phyloP scores from a whole-genome alignment of 2,888 invertebrate genomes.

The Hydroisotoma schaefferi region DNA sequence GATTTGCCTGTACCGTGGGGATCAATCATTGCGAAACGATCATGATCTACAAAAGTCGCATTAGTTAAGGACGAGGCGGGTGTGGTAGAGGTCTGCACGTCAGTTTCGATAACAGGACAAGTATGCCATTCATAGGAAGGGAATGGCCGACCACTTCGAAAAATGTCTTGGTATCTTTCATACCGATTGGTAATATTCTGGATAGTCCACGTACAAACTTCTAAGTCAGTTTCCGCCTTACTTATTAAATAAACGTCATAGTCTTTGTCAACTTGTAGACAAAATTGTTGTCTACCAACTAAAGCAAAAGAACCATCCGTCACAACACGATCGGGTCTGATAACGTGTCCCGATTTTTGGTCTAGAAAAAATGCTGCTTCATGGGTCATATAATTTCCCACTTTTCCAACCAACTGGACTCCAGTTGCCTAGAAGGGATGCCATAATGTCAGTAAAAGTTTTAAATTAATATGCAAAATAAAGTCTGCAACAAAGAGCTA shows the following conservation, averaged over 20 bases:
- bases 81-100: background rate
- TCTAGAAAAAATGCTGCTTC: background rate
- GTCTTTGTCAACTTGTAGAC: constrained; percentile 1
- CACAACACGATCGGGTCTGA: background rate
- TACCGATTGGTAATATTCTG: background rate
- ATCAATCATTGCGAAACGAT: background rate
- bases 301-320: constrained; percentile 10
- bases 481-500: too few relatives aligned
- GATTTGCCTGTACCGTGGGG: background rate
- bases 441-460: too few relatives aligned
- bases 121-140: background rate
- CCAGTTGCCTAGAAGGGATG: background rate
- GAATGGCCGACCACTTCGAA: background rate
- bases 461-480: too few relatives aligned
- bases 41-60: background rate
- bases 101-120: background rate
- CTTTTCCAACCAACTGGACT: constrained; percentile 8
- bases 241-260: constrained; percentile 6
- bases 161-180: constrained; percentile 7
- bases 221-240: background rate
- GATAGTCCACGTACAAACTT: constrained; percentile 8
- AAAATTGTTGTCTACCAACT: background rate
- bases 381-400: background rate
- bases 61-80: background rate
- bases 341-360: background rate